Conservation (phyloP, 1,140 invertebrate species). For the Zaprionus inermis region DNA sequence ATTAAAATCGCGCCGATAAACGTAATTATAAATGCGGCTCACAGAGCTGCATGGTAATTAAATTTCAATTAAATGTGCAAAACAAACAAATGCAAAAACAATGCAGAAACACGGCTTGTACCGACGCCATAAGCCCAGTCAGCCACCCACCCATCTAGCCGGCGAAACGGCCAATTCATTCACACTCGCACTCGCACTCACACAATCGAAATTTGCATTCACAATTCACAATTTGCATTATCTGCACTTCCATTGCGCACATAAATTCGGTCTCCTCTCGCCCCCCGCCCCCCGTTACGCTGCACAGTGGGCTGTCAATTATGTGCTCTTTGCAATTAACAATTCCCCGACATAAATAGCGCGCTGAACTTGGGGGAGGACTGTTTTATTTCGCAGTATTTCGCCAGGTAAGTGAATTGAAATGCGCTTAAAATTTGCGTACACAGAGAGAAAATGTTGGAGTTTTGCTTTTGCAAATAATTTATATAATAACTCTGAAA, state of each 20-base stretch:
- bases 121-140: not conserved
- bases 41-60: slow-evolving; percentile 60
- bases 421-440: not conserved
- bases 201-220: slow-evolving; percentile 21
- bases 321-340: slow-evolving; percentile 74
- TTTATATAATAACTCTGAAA: no score
- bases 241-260: slow-evolving; percentile 45
- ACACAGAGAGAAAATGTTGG: slow-evolving; percentile 2
- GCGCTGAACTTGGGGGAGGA: slow-evolving; percentile 16
- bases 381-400: slow-evolving; percentile 29
- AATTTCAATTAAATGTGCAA: slow-evolving; percentile 72
- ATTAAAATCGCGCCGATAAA: slow-evolving; percentile 62
- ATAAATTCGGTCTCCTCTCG: slow-evolving; percentile 37
- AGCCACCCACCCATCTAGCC: slow-evolving; percentile 20
- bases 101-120: slow-evolving; percentile 7
- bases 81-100: slow-evolving; percentile 42
- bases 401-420: slow-evolving; percentile 12
- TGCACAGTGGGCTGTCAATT: slow-evolving; percentile 60
- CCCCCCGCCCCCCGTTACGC: not conserved
- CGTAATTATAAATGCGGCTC: slow-evolving; percentile 59
- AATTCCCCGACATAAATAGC: slow-evolving; percentile 54
- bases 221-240: slow-evolving; percentile 62
- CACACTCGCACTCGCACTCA: slow-evolving; percentile 8
- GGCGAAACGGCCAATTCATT: slow-evolving; percentile 17
- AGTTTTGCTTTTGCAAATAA: not conserved